Evolutionary conservation across 2,888 invertebrate genomes (phyloP), one percentile per base, ranked within the genome.

Genomic region (Bombylius discolor): DNA sequence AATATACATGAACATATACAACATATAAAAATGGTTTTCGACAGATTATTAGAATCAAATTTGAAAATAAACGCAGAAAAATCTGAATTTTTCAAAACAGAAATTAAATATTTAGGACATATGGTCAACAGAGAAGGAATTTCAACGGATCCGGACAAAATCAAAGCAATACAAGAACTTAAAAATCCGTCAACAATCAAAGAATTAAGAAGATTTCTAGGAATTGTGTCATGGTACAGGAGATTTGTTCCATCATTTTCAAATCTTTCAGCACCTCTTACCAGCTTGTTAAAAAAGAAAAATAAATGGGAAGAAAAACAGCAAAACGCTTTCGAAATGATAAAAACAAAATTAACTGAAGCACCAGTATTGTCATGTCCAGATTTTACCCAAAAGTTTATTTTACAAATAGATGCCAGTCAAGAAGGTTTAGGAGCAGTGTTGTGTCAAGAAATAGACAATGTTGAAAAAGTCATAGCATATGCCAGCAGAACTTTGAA

Each of bases 381-480:
- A 33, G 47, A 56, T 39, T 56, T 39, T 39, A 39, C 34, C 12
- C 31, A 49, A 12, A 44, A 53, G 3, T 57, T 57, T 36, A 9
- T 23, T 6, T 31, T 57, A 23, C 23, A 23, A 23, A 23, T 3
- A 23, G 23, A 23, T 23, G 23, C 23, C 23, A 23, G 23, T 23
- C 23, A 23, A 23, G 23, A 23, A 23, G 23, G 23, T 23, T 23
- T 23, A 23, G 23, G 23, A 23, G 23, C 23, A 3, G 23, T 23
- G 3, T 23, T 23, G 23, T 23, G 23, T 23, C 23, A 23, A 23
- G 23, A 23, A 5, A 56, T 55, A 5, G 47, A 58, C 0, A 55
- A 58, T 2, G 45, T 53, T 32, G 63, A 63, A 33, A 39, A 52
- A n/a, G 57, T 61, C 3, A 59, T 63, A 11, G 55, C 56, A 6